Evolutionary conservation across 2,797 vertebrate species (phyloP).

Genomic region (Pangasius mekongensis): DNA sequence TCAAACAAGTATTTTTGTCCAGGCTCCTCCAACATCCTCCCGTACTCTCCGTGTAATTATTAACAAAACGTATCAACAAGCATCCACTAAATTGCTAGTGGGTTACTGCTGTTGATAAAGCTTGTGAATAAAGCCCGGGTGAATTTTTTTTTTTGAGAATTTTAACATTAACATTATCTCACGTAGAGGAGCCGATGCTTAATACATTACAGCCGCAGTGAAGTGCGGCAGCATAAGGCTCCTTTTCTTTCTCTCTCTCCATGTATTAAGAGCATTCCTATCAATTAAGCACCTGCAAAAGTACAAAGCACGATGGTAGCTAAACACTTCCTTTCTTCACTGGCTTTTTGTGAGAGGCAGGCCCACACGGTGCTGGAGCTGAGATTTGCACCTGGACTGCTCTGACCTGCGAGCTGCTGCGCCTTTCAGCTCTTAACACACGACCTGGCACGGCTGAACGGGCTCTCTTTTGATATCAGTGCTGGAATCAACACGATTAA

Average conservation of each 20-base stretch:
- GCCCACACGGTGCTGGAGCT: conserved; percentile 49
- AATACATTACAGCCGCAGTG: conserved; percentile 30
- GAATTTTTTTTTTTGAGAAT: conserved; percentile 25
- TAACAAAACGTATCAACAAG: conserved; percentile 42
- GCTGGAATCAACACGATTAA: conserved; percentile 54
- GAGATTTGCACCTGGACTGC: conserved; percentile 58
- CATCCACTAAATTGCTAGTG: conserved; percentile 37
- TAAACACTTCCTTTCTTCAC: conserved; percentile 58
- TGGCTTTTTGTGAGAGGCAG: conserved; percentile 47
- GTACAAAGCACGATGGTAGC: conserved; percentile 55
- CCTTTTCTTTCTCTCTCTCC: conserved; percentile 51
- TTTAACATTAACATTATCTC: conserved; percentile 54
- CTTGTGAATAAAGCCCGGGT: conserved; percentile 21
- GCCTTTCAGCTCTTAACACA: conserved; percentile 58
- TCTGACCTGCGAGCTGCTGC: conserved; percentile 52
- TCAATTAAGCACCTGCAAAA: conserved; percentile 67
- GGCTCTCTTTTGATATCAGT: conserved; percentile 55
- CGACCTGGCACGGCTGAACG: conserved; percentile 47
- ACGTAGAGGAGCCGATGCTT: conserved; percentile 47
- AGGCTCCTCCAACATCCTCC: background rate
- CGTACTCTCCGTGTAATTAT: background rate
- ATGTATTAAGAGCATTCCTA: conserved; percentile 56
- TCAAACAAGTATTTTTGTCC: background rate
- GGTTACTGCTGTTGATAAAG: conserved; percentile 25
- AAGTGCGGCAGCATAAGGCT: conserved; percentile 33